Evolutionary conservation across 2,797 vertebrate genomes (phyloP).

Genomic region (Gouania willdenowi): DNA sequence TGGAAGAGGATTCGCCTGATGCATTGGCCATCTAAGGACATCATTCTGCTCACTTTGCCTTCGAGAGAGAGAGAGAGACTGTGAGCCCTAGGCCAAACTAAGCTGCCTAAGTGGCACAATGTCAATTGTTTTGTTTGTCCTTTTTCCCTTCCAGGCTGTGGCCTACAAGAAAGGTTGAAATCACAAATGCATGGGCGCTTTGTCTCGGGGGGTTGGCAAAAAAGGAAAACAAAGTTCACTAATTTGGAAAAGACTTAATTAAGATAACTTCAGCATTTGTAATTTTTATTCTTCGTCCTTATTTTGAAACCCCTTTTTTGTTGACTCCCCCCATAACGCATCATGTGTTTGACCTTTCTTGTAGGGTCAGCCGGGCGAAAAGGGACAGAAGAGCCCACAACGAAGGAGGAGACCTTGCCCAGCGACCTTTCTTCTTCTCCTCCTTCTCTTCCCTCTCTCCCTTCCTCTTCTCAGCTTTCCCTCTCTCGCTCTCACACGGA

Average conservation of each 20-base stretch:
- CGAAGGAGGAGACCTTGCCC: conserved; percentile 84
- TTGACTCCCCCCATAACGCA: conserved; percentile 99
- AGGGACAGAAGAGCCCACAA: conserved; percentile 91
- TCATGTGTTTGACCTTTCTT: conserved; percentile 99
- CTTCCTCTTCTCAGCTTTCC: conserved; percentile 84
- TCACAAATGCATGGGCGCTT: conserved; percentile 96
- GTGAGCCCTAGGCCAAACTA: conserved; percentile 45
- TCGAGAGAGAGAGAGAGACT: conserved; percentile 24
- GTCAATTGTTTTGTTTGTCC: conserved; percentile 64
- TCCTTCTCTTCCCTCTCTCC: conserved; percentile 71
- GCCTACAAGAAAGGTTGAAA: conserved; percentile 99
- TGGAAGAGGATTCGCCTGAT: conserved; percentile 47
- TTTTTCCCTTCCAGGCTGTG: conserved; percentile 85
- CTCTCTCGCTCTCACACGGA: conserved; percentile 76
- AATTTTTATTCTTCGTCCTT: conserved; percentile 56
- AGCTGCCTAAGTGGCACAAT: conserved; percentile 56
- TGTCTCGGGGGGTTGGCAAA: conserved; percentile 89
- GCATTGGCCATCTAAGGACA: conserved; percentile 53
- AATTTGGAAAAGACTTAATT: conserved; percentile 62
- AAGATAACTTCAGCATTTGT: conserved; percentile 60
- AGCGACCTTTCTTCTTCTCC: conserved; percentile 66
- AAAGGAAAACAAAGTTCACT: conserved; percentile 65
- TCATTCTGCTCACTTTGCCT: conserved; percentile 39
- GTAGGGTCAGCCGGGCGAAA: conserved; percentile 99
- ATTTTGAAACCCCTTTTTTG: conserved; percentile 85